Evolutionary conservation across 2,888 invertebrate species (phyloP).

Genomic region (Falcaria lacertinaria): DNA sequence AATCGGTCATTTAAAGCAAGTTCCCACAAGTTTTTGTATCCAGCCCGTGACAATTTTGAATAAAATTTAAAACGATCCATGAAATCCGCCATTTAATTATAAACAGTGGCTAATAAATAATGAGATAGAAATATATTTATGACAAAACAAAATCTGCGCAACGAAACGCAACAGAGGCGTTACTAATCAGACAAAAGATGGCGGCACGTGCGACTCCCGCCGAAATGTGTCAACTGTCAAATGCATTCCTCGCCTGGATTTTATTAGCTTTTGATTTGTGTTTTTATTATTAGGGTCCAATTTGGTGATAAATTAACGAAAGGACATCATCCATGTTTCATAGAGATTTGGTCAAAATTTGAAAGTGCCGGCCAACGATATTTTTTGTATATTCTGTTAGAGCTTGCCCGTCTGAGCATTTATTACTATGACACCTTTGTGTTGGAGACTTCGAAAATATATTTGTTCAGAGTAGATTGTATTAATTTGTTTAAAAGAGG

Average conservation of each 20-base stretch:
- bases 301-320: too few relatives aligned
- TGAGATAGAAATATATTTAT: conserved; percentile 47
- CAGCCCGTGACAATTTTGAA: conserved; percentile 40
- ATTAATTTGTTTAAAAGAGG: too few relatives aligned
- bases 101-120: conserved; percentile 33
- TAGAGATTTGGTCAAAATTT: too few relatives aligned
- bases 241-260: conserved; percentile 43
- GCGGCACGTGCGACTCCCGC: conserved; percentile 60
- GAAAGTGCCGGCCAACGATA: too few relatives aligned
- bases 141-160: conserved; percentile 48
- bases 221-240: conserved; percentile 61
- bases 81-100: conserved; percentile 31
- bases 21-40: conserved; percentile 1
- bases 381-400: too few relatives aligned
- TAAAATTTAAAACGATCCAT: conserved; percentile 39
- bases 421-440: too few relatives aligned
- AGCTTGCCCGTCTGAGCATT: too few relatives aligned
- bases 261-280: conserved; percentile 27
- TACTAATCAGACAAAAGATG: conserved; percentile 57
- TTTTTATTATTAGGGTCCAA: conserved; percentile 7
- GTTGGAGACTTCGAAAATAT: too few relatives aligned
- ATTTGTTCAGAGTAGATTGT: too few relatives aligned
- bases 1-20: conserved; percentile 1
- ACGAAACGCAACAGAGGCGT: conserved; percentile 41
- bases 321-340: too few relatives aligned